phyloP scores from a whole-genome alignment of 1,140 invertebrate genomes.

The Sarcophaga bullata region DNA sequence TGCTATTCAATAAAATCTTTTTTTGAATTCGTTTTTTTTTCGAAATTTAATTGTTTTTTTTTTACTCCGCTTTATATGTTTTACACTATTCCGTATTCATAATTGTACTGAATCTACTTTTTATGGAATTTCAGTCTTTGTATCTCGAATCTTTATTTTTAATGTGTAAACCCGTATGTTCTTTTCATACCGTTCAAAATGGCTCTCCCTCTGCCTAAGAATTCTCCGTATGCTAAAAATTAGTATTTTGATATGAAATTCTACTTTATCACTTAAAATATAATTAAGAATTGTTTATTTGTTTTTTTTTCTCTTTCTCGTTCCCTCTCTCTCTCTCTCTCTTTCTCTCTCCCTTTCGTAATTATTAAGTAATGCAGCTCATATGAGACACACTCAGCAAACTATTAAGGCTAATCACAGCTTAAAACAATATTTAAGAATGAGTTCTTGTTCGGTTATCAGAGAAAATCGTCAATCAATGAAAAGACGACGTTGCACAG shows the following conservation, averaged over 20 bases:
- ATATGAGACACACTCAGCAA: background rate
- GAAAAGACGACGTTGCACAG: too few relatives aligned
- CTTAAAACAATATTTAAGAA: background rate
- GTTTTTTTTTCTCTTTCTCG: too few relatives aligned
- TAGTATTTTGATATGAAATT: conserved; percentile 7
- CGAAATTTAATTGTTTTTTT: background rate
- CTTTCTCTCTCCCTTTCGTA: too few relatives aligned
- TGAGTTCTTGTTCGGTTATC: too few relatives aligned
- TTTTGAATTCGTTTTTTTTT: background rate
- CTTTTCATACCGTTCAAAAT: background rate
- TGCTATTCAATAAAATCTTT: background rate
- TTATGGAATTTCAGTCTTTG: background rate
- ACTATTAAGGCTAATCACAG: conserved; percentile 6
- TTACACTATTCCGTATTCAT: conserved; percentile 1
- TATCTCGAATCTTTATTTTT: background rate
- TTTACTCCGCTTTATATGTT: background rate
- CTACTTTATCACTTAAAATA: conserved; percentile 22
- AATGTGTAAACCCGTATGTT: background rate
- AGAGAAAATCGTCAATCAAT: too few relatives aligned
- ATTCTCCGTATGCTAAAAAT: conserved; percentile 7
- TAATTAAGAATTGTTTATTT: conserved; percentile 18
- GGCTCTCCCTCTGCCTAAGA: background rate
- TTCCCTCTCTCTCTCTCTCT: background rate
- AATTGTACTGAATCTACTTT: conserved; percentile 4
- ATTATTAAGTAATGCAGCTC: background rate